phyloP scores from a whole-genome alignment of 2,113 vertebrate genomes.

The Paraplagusia blochii region DNA sequence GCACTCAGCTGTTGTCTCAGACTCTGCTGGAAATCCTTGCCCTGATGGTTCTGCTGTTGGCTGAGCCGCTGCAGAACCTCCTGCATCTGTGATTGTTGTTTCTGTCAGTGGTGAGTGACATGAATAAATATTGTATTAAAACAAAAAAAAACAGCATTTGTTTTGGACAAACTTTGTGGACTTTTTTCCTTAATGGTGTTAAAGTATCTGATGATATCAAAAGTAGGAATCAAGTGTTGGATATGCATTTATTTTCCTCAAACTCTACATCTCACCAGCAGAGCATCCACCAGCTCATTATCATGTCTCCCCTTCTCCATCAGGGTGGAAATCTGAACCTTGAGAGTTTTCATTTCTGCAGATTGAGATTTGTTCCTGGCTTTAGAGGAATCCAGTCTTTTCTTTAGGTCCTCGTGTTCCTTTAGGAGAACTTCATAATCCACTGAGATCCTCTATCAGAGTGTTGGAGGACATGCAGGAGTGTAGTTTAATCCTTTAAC shows the following conservation, averaged over 20 bases:
- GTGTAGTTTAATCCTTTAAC: background rate
- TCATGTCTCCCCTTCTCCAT: conserved; percentile 87
- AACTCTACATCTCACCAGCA: conserved; percentile 81
- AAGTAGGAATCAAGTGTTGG: too few species aligned
- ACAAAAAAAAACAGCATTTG: too few species aligned
- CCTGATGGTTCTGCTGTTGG: conserved; percentile 67
- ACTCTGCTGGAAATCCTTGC: conserved; percentile 46
- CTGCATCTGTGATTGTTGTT: conserved; percentile 85
- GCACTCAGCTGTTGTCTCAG: conserved; percentile 54
- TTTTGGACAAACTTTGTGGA: too few species aligned
- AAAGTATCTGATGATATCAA: too few species aligned
- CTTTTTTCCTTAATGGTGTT: too few species aligned
- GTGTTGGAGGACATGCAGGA: background rate
- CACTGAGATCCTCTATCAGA: conserved; percentile 71
- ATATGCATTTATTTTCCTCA: background rate
- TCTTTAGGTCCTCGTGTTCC: conserved; percentile 80
- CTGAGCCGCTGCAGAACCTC: conserved; percentile 76
- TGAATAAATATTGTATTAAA: background rate
- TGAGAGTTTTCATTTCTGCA: conserved; percentile 81
- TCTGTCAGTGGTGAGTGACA: conserved; percentile 66
- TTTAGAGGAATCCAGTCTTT: conserved; percentile 78
- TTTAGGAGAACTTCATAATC: conserved; percentile 79
- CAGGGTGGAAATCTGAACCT: conserved; percentile 80
- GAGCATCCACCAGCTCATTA: conserved; percentile 83
- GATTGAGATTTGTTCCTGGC: conserved; percentile 83